Percentiles rank a stretch among this genome's conserved stretches.
These are phyloP conservation scores for Anolis apletophallus DNA, from an alignment of 2,797 vertebrate genomes.

Conservation along the genomic window DNA sequence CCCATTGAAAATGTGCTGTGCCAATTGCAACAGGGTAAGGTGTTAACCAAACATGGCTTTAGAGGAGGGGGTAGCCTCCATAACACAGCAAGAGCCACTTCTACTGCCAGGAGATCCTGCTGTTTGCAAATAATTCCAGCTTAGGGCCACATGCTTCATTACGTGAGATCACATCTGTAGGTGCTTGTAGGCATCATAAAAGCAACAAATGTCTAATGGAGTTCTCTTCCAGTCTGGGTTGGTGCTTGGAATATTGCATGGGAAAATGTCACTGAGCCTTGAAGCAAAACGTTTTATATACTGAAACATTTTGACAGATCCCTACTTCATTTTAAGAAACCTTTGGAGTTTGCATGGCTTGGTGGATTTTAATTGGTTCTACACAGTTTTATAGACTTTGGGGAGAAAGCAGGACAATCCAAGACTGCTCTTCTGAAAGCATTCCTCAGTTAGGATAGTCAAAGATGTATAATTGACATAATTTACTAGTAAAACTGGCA, in stretches of 20 bases:
- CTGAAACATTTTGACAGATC: slow-evolving; percentile 40
- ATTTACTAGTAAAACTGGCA: slow-evolving; percentile 18
- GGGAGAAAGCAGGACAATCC: neutral
- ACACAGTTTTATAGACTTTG: slow-evolving; percentile 26
- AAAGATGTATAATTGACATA: neutral
- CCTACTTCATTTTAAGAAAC: slow-evolving; percentile 49
- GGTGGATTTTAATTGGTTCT: slow-evolving; percentile 24
- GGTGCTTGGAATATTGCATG: slow-evolving; percentile 62
- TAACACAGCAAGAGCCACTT: slow-evolving; percentile 74
- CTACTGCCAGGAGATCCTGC: slow-evolving; percentile 78
- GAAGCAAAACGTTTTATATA: slow-evolving; percentile 58
- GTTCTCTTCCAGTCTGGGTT: slow-evolving; percentile 68
- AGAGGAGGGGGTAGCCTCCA: slow-evolving; percentile 69
- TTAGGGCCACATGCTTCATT: slow-evolving; percentile 77
- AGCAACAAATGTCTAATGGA: slow-evolving; percentile 73
- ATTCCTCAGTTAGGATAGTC: slow-evolving; percentile 13
- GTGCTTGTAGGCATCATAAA: slow-evolving; percentile 75
- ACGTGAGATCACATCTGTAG: slow-evolving; percentile 76
- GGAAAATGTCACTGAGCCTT: slow-evolving; percentile 53
- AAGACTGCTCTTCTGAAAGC: neutral
- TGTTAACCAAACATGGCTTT: slow-evolving; percentile 78
- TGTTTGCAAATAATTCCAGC: slow-evolving; percentile 78
- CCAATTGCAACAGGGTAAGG: slow-evolving; percentile 77
- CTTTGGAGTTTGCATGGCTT: slow-evolving; percentile 42
- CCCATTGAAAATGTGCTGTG: slow-evolving; percentile 70